A percentile compares a stretch with the other conserved stretches of the same genome.
phyloP scores from a whole-genome alignment of 1,140 invertebrate genomes.

The Papilio machaon region DNA sequence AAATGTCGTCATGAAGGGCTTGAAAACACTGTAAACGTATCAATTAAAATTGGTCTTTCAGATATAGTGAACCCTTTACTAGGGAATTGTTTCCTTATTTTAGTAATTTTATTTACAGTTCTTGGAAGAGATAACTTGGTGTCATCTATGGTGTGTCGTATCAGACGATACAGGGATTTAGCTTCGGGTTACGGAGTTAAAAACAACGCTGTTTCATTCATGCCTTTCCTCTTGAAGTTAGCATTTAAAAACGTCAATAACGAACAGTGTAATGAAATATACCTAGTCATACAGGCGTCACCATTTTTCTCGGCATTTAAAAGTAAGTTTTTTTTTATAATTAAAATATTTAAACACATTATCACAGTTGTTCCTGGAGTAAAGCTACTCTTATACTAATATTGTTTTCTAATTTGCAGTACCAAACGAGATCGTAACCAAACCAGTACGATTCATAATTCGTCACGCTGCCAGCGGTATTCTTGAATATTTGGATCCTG shows the following conservation, averaged over 20 bases:
- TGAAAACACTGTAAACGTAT: too few species aligned
- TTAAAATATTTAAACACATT: too few species aligned
- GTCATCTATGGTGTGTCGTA: slow-evolving; percentile 70
- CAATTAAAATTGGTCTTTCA: not conserved
- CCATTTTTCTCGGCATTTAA: slow-evolving; percentile 89
- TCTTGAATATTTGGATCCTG: slow-evolving; percentile 89
- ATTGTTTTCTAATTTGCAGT: slow-evolving; percentile 73
- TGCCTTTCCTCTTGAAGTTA: slow-evolving; percentile 89
- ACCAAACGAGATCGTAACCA: slow-evolving; percentile 83
- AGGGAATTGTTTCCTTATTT: not conserved
- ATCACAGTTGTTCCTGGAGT: not conserved
- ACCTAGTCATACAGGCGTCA: slow-evolving; percentile 87
- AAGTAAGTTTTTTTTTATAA: slow-evolving; percentile 80
- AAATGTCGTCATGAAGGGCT: too few species aligned
- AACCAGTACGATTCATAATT: slow-evolving; percentile 85
- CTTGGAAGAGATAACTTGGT: slow-evolving; percentile 44
- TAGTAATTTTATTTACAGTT: slow-evolving; percentile 44
- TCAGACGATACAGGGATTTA: slow-evolving; percentile 76
- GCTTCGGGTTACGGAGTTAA: slow-evolving; percentile 84
- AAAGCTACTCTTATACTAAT: slow-evolving; percentile 29
- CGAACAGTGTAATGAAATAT: slow-evolving; percentile 82
- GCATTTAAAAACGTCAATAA: slow-evolving; percentile 85
- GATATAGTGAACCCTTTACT: not conserved
- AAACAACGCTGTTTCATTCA: slow-evolving; percentile 84
- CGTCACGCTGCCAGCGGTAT: slow-evolving; percentile 89